Percentiles rank a stretch among this genome's conserved stretches.
Conservation (phyloP, 2,113 vertebrate species). For the Spizaetus ornatus region DNA sequence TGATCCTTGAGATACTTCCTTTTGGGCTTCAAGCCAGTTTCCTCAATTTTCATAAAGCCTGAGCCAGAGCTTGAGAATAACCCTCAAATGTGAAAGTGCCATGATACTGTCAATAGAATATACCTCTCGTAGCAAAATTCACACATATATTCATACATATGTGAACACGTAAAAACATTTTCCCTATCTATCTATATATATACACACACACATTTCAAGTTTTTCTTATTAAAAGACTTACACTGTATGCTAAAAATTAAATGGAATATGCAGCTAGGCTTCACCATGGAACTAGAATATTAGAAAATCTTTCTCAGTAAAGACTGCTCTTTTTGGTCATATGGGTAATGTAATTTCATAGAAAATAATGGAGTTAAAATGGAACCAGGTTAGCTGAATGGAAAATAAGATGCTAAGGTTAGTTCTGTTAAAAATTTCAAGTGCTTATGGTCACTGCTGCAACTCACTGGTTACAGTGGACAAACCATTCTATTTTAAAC, state of each 20-base stretch:
- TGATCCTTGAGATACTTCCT: background rate
- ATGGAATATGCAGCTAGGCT: background rate
- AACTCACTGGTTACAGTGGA: background rate
- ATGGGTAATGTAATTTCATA: background rate
- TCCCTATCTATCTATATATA: background rate
- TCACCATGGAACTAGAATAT: background rate
- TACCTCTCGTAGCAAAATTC: background rate
- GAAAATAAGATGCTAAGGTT: background rate
- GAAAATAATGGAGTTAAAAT: background rate
- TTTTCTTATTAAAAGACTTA: background rate
- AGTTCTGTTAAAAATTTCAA: background rate
- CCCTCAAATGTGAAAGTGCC: background rate
- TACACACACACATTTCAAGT: background rate
- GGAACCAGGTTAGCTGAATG: background rate
- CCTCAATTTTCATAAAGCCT: background rate
- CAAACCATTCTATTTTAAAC: background rate
- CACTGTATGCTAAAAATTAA: background rate
- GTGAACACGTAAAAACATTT: background rate
- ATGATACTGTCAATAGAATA: background rate
- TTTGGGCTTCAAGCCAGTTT: background rate
- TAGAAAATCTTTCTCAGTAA: background rate
- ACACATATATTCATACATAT: background rate
- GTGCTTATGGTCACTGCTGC: background rate
- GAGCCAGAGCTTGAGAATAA: background rate
- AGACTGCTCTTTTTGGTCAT: background rate